Conservation (phyloP, 2,888 invertebrate species). For the Vesta saturnalis region DNA sequence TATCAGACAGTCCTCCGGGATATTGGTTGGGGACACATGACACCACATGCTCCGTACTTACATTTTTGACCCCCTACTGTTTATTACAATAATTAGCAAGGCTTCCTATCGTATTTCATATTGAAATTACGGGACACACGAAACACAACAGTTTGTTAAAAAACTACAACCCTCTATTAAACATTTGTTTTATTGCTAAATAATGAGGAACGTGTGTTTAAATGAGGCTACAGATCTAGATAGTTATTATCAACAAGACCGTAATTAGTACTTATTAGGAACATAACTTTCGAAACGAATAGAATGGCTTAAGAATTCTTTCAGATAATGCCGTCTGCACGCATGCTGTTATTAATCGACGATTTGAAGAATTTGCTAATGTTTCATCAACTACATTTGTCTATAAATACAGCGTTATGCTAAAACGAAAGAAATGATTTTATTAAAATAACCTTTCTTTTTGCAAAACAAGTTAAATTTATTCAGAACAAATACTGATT, state of each 20-base stretch:
- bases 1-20: constrained; percentile 39
- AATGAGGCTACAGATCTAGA: background rate
- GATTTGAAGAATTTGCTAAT: background rate
- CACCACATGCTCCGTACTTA: constrained; percentile 25
- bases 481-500: no score
- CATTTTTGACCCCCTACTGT: constrained; percentile 14
- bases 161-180: constrained; percentile 2
- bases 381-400: background rate
- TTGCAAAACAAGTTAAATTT: no score
- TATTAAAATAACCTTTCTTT: no score
- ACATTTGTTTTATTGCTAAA: constrained; percentile 11
- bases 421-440: no score
- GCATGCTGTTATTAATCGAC: background rate
- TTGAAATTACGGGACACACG: constrained; percentile 3
- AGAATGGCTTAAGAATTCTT: background rate
- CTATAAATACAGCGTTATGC: no score
- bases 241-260: background rate
- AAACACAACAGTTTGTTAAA: background rate
- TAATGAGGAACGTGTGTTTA: constrained; percentile 13
- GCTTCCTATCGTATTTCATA: background rate
- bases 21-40: constrained; percentile 27
- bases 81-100: background rate
- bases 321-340: no score
- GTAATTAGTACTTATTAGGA: constrained; percentile 13
- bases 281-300: constrained; percentile 8